phyloP scores from a whole-genome alignment of 2,797 vertebrate species.

The Alauda arvensis region DNA sequence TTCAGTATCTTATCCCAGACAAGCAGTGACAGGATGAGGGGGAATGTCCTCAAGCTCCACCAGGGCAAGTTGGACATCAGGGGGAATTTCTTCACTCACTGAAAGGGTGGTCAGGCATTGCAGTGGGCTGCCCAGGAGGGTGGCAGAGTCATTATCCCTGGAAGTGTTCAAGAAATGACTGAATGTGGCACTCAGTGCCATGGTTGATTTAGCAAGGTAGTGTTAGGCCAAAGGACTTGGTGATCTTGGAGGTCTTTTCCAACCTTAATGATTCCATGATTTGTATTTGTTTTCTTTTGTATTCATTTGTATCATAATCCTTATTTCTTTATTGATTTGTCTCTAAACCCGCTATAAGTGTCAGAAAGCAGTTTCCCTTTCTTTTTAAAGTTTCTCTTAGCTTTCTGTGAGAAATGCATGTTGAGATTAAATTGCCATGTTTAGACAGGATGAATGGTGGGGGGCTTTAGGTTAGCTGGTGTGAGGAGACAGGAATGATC shows the following conservation, averaged over 20 bases:
- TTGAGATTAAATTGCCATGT: background rate
- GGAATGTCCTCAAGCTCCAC: background rate
- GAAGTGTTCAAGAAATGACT: background rate
- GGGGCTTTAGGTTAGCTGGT: background rate
- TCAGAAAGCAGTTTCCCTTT: background rate
- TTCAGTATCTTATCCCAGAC: background rate
- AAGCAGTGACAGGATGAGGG: background rate
- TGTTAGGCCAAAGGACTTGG: background rate
- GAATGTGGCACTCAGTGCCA: background rate
- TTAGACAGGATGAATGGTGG: background rate
- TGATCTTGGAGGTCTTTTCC: background rate
- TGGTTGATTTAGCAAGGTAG: background rate
- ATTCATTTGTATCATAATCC: background rate
- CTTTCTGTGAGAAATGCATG: background rate
- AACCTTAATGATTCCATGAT: accelerated
- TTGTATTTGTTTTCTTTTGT: background rate
- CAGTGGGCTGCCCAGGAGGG: background rate
- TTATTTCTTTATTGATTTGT: background rate
- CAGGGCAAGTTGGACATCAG: background rate
- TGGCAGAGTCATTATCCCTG: too few species aligned
- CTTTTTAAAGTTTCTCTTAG: background rate
- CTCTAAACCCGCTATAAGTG: background rate
- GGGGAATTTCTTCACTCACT: background rate
- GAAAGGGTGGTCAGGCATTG: background rate
- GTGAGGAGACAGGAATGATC: background rate